These are phyloP conservation scores for Muscidifurax raptorellus DNA, from an alignment of 1,140 invertebrate species.

Conservation along the genomic window DNA sequence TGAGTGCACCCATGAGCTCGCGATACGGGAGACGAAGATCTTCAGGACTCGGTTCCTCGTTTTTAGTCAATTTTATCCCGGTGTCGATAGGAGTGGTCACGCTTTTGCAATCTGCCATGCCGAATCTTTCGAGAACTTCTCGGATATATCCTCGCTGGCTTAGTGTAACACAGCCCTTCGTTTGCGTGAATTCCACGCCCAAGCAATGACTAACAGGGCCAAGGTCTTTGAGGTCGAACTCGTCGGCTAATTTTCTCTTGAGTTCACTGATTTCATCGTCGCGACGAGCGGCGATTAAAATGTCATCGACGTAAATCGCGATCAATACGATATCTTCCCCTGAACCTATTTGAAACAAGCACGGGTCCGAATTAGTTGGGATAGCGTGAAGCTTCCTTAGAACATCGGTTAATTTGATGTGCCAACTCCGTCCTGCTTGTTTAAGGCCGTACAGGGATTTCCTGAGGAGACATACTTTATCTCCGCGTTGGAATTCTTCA, in stretches of 20 bases:
- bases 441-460: conserved; percentile 38
- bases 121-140: conserved; percentile 52
- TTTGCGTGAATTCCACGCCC: conserved; percentile 46
- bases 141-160: conserved; percentile 53
- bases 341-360: neutral
- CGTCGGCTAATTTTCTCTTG: too few species aligned
- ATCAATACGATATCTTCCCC: too few species aligned
- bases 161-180: conserved; percentile 19
- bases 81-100: conserved; percentile 52
- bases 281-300: too few species aligned
- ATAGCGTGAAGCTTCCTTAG: too few species aligned
- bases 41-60: neutral
- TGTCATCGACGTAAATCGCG: too few species aligned
- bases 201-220: conserved; percentile 44
- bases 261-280: too few species aligned
- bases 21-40: conserved; percentile 35
- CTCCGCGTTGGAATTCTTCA: neutral
- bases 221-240: too few species aligned
- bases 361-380: too few species aligned
- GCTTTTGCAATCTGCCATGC: conserved; percentile 56
- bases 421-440: conserved; percentile 34
- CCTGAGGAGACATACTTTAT: conserved; percentile 10
- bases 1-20: conserved; percentile 44
- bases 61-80: conserved; percentile 26
- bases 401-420: conserved; percentile 18